These are phyloP conservation scores for Bombus waltoni DNA, from an alignment of 1,140 invertebrate genomes.

Conservation along the genomic window DNA sequence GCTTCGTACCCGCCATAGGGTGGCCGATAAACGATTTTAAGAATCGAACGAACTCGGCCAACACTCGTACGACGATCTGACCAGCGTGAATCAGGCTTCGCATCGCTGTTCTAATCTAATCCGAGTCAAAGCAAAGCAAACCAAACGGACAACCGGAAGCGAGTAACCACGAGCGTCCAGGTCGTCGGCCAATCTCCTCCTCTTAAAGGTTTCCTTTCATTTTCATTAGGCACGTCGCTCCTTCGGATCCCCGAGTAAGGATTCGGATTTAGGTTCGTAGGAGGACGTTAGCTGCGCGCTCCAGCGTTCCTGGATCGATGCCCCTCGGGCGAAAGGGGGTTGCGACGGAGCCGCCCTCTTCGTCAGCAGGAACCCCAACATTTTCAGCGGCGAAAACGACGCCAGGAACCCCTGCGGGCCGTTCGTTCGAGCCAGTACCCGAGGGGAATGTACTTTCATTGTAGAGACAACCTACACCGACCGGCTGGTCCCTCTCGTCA, in stretches of 20 bases:
- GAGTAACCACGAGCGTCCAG: background rate
- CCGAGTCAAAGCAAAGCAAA: too few relatives aligned
- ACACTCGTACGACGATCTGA: too few relatives aligned
- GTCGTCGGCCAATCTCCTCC: background rate
- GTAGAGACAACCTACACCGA: slow-evolving; percentile 36
- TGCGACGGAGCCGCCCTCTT: slow-evolving; percentile 69
- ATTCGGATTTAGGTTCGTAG: slow-evolving; percentile 65
- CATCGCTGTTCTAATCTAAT: background rate
- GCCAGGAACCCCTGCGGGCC: slow-evolving; percentile 60
- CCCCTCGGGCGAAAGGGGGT: slow-evolving; percentile 68
- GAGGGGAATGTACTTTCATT: slow-evolving; percentile 51
- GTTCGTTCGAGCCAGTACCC: slow-evolving; percentile 37
- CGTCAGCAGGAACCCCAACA: slow-evolving; percentile 58
- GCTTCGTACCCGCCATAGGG: too few relatives aligned
- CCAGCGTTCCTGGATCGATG: slow-evolving; percentile 74
- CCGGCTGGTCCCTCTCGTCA: slow-evolving; percentile 21
- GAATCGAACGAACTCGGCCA: too few relatives aligned
- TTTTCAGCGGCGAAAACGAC: slow-evolving; percentile 67
- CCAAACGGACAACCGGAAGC: background rate
- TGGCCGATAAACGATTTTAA: fast-evolving
- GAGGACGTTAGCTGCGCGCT: slow-evolving; percentile 58
- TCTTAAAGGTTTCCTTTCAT: slow-evolving; percentile 10
- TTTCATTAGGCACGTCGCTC: slow-evolving; percentile 38
- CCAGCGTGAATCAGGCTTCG: too few relatives aligned
- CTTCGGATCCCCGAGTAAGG: slow-evolving; percentile 50